These are phyloP conservation scores for Seriola dumerili DNA, from an alignment of 2,113 vertebrate species.

Conservation along the genomic window DNA sequence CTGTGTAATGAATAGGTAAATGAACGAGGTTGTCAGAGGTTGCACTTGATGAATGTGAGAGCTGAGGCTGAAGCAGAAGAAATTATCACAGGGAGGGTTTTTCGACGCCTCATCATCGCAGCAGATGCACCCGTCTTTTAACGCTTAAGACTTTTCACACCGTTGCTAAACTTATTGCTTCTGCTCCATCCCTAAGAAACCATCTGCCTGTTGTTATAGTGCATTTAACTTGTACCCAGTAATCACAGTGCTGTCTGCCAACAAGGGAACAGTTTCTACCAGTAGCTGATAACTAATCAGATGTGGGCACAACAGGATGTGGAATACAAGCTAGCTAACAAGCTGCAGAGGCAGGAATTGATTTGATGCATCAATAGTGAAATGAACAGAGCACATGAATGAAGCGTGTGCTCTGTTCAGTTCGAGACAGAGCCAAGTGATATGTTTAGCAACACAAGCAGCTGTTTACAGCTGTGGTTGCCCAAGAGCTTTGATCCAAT, in stretches of 20 bases:
- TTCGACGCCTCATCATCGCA: neutral
- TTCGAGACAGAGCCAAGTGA: slow-evolving; percentile 5
- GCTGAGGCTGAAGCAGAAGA: slow-evolving; percentile 16
- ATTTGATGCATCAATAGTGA: slow-evolving; percentile 45
- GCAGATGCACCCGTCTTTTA: neutral
- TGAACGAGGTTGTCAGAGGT: slow-evolving; percentile 28
- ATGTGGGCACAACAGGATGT: slow-evolving; percentile 21
- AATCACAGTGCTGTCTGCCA: neutral
- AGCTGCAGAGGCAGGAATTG: slow-evolving; percentile 34
- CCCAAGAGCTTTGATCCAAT: slow-evolving; percentile 9
- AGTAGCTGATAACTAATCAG: neutral
- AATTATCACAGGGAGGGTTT: slow-evolving; percentile 8
- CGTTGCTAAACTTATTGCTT: neutral
- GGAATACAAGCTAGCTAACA: slow-evolving; percentile 23
- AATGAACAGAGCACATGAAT: slow-evolving; percentile 25
- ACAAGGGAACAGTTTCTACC: neutral
- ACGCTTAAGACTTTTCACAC: neutral
- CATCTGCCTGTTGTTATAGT: neutral
- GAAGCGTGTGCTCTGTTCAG: slow-evolving; percentile 22
- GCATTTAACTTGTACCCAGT: slow-evolving; percentile 4
- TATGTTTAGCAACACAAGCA: slow-evolving; percentile 45
- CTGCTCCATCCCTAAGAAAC: neutral
- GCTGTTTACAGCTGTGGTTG: slow-evolving; percentile 49
- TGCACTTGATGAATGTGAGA: slow-evolving; percentile 26
- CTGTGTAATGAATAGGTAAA: slow-evolving; percentile 51